Evolutionary conservation across 2,113 vertebrate genomes (phyloP).

Genomic region (Opisthocomus hoazin): DNA sequence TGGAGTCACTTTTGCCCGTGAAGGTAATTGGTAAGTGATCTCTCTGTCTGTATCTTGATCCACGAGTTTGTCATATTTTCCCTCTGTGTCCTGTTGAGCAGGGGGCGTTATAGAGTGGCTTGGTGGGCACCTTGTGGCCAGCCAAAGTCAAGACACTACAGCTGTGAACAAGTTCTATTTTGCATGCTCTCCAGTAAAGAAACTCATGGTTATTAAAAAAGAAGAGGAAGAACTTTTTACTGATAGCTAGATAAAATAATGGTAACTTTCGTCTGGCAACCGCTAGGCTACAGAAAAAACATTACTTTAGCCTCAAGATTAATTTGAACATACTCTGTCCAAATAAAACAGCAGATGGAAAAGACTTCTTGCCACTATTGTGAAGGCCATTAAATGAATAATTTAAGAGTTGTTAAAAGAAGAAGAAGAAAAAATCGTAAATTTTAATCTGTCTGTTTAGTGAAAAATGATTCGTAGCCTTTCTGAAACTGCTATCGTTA

Average conservation of each 20-base stretch:
- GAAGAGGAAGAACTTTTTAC: not conserved
- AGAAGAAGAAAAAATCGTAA: not conserved
- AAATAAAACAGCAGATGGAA: not conserved
- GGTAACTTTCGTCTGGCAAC: not conserved
- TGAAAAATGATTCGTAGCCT: not conserved
- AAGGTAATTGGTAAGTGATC: not conserved
- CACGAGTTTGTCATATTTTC: not conserved
- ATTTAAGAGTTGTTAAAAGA: not conserved
- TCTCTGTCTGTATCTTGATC: not conserved
- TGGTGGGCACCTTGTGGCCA: not conserved
- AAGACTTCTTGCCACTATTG: not conserved
- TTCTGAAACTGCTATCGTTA: not conserved
- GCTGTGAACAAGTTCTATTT: not conserved
- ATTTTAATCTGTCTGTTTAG: not conserved
- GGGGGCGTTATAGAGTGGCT: not conserved
- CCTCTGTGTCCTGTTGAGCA: not conserved
- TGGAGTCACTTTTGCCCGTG: rapidly evolving
- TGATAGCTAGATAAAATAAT: not conserved
- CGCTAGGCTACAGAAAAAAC: not conserved
- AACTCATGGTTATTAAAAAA: not conserved
- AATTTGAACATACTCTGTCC: not conserved
- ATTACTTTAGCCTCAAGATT: not conserved
- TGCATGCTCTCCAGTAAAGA: not conserved
- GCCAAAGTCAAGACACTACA: not conserved
- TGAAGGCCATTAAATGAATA: not conserved